Conservation (phyloP, 2,113 vertebrate species). For the Nannobrachium achirus region DNA sequence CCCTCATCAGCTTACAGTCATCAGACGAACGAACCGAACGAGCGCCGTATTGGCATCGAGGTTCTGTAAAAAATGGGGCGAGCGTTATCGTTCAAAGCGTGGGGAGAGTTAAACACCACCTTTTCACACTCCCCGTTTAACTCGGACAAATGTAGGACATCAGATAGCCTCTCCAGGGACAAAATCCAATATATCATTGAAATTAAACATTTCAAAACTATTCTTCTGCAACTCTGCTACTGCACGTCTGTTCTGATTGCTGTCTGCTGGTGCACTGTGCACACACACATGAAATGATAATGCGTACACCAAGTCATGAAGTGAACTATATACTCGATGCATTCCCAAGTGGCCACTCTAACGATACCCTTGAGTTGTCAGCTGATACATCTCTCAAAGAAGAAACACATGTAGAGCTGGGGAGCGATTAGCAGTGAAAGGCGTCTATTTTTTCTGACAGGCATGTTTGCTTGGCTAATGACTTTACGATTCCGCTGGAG, state of each 20-base stretch:
- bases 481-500: constrained; percentile 33
- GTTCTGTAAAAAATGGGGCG: too few species aligned
- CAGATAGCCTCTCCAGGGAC: not conserved
- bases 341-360: constrained; percentile 26
- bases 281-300: constrained; percentile 43
- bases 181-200: not conserved
- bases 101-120: not conserved
- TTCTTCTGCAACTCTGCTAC: not conserved
- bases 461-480: constrained; percentile 35
- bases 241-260: constrained; percentile 16
- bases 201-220: too few species aligned
- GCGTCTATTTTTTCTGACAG: constrained; percentile 24
- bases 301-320: constrained; percentile 13
- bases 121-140: not conserved
- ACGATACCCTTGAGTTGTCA: constrained; percentile 11
- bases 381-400: constrained; percentile 5
- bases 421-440: constrained; percentile 26
- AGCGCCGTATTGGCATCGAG: too few species aligned
- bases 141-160: not conserved
- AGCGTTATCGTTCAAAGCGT: too few species aligned
- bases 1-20: too few species aligned
- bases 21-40: too few species aligned
- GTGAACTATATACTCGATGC: constrained; percentile 31
- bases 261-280: constrained; percentile 22
- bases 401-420: constrained; percentile 8